A percentile compares a stretch with the other conserved stretches of the same genome.
Conservation (phyloP, 2,113 vertebrate genomes). For the Galbula dea region DNA sequence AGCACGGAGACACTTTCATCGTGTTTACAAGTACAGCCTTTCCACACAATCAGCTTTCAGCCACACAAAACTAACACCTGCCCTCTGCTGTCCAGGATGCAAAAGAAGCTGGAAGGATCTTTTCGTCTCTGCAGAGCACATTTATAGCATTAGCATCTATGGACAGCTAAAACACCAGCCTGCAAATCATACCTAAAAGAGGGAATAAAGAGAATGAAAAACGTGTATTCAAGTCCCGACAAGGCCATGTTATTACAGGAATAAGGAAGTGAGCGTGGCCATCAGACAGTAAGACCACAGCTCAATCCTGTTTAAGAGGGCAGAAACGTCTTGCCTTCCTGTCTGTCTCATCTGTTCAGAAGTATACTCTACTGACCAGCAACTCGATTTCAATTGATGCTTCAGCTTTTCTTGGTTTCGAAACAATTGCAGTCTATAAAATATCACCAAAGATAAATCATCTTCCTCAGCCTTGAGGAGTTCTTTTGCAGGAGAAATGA, state of each 20-base stretch:
- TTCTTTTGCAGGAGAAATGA: background rate
- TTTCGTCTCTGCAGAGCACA: background rate
- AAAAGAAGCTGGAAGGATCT: background rate
- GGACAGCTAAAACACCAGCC: background rate
- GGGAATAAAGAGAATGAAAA: background rate
- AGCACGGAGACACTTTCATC: background rate
- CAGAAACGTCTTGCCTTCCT: background rate
- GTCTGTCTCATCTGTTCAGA: background rate
- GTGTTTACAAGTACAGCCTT: background rate
- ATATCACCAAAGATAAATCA: background rate
- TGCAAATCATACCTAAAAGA: background rate
- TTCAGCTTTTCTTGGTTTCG: background rate
- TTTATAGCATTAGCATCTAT: background rate
- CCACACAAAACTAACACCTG: background rate
- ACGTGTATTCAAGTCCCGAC: background rate
- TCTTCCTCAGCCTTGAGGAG: background rate
- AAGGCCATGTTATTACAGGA: background rate
- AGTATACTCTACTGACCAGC: background rate
- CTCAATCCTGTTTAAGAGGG: background rate
- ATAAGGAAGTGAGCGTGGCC: background rate
- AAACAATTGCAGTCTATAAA: background rate
- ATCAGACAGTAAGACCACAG: background rate
- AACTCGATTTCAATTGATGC: background rate
- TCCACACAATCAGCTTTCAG: background rate
- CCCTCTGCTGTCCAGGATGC: slow-evolving; percentile 9